Evolutionary conservation across 2,113 vertebrate genomes (phyloP).

Genomic region (Triplophysa rosa): DNA sequence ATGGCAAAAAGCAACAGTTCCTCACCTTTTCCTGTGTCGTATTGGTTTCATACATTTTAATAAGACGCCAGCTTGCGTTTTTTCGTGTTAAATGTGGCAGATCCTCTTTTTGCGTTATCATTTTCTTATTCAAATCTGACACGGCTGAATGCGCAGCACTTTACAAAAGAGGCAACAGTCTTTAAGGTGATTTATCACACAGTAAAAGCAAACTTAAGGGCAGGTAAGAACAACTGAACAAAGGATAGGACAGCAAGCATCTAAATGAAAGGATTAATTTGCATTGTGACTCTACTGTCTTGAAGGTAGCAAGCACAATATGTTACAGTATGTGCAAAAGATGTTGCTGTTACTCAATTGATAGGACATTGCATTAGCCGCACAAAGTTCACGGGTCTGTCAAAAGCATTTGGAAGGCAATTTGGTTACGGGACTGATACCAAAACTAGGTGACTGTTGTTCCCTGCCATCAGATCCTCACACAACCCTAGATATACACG

Average conservation of each 20-base stretch:
- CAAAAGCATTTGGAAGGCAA: conserved; percentile 19
- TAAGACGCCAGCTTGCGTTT: conserved; percentile 34
- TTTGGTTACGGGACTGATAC: conserved; percentile 37
- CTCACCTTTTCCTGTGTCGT: not conserved
- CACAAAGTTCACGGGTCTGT: not conserved
- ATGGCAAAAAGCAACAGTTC: not conserved
- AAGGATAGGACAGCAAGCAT: conserved; percentile 2
- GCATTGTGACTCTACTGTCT: not conserved
- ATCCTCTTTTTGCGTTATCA: conserved; percentile 35
- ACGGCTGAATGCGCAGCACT: conserved; percentile 29
- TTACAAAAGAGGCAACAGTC: conserved; percentile 12
- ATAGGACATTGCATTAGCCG: not conserved
- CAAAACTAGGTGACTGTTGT: not conserved
- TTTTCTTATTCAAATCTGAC: conserved; percentile 45
- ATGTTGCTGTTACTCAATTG: not conserved
- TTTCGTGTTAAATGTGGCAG: conserved; percentile 37
- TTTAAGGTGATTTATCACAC: conserved; percentile 45
- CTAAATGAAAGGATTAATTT: conserved; percentile 14
- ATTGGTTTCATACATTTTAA: conserved; percentile 42
- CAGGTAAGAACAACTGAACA: conserved; percentile 36
- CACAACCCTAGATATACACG: conserved; percentile 41
- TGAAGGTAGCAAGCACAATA: not conserved
- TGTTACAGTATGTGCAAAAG: no score
- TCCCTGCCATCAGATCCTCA: conserved; percentile 37
- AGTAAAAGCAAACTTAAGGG: conserved; percentile 32